These are phyloP conservation scores for Lysandra coridon DNA, from an alignment of 2,888 invertebrate species.

Conservation along the genomic window DNA sequence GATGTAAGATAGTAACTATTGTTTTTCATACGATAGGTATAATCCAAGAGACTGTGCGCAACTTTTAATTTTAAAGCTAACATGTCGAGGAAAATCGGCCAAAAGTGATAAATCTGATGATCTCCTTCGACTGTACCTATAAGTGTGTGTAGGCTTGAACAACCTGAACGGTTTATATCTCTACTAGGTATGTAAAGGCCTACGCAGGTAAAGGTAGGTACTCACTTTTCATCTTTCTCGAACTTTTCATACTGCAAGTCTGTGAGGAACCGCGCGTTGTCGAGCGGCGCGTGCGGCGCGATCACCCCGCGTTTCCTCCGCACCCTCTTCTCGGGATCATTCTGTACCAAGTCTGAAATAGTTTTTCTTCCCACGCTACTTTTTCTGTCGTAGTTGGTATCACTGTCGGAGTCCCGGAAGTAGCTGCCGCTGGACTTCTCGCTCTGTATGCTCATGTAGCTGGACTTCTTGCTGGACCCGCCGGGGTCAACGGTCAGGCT, in stretches of 20 bases:
- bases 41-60: too few relatives aligned
- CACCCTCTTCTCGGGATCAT: slow-evolving; percentile 50
- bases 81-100: too few relatives aligned
- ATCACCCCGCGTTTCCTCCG: slow-evolving; percentile 76
- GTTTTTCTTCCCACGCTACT: slow-evolving; percentile 63
- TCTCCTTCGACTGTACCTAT: too few relatives aligned
- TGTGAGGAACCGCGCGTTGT: slow-evolving; percentile 59
- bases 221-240: slow-evolving; percentile 80
- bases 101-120: too few relatives aligned
- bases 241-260: slow-evolving; percentile 76
- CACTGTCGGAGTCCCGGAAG: slow-evolving; percentile 56
- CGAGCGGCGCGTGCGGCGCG: slow-evolving; percentile 72
- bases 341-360: slow-evolving; percentile 62
- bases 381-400: slow-evolving; percentile 50
- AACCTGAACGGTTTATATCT: too few relatives aligned
- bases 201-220: slow-evolving; percentile 30
- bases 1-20: too few relatives aligned
- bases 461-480: slow-evolving; percentile 54
- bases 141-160: too few relatives aligned
- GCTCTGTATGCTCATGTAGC: slow-evolving; percentile 60
- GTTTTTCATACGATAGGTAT: too few relatives aligned
- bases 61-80: too few relatives aligned
- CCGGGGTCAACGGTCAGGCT: slow-evolving; percentile 48
- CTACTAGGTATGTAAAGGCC: too few relatives aligned
- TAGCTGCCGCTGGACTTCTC: slow-evolving; percentile 49